These are phyloP conservation scores for Cepphus grylle DNA, from an alignment of 2,113 vertebrate species.

Conservation along the genomic window DNA sequence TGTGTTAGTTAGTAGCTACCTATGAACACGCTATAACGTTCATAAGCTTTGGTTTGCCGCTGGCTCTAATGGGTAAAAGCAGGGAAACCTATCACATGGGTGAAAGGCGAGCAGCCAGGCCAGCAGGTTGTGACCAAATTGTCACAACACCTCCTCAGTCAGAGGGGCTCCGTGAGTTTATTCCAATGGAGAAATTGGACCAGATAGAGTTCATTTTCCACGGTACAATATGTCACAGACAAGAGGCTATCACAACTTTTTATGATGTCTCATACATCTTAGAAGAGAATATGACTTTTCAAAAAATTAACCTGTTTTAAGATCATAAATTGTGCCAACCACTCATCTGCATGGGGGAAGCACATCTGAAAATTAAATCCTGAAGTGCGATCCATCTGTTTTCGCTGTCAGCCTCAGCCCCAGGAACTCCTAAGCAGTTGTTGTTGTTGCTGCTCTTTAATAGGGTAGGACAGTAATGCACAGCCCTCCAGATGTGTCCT, in stretches of 20 bases:
- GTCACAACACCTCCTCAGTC: background rate
- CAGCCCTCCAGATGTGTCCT: constrained; percentile 33
- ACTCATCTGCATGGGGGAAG: constrained; percentile 33
- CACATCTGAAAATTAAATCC: constrained; percentile 55
- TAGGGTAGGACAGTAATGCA: constrained; percentile 37
- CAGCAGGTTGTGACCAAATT: background rate
- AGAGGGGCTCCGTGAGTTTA: background rate
- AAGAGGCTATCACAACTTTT: background rate
- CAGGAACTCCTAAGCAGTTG: constrained; percentile 57
- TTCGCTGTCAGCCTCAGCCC: constrained; percentile 11
- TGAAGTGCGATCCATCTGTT: constrained; percentile 56
- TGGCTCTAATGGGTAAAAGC: background rate
- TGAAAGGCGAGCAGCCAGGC: background rate
- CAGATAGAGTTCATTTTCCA: background rate
- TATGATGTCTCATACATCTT: background rate
- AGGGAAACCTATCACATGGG: background rate
- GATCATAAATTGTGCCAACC: constrained; percentile 10
- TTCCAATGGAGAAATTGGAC: background rate
- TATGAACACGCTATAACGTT: background rate
- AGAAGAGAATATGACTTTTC: constrained; percentile 4
- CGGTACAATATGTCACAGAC: background rate
- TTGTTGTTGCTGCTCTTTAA: constrained; percentile 41
- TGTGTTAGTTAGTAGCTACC: background rate
- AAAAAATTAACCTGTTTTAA: constrained; percentile 29
- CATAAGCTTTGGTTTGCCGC: background rate